Evolutionary conservation across 1,140 invertebrate genomes (phyloP).

Genomic region (Holotrichia oblita): DNA sequence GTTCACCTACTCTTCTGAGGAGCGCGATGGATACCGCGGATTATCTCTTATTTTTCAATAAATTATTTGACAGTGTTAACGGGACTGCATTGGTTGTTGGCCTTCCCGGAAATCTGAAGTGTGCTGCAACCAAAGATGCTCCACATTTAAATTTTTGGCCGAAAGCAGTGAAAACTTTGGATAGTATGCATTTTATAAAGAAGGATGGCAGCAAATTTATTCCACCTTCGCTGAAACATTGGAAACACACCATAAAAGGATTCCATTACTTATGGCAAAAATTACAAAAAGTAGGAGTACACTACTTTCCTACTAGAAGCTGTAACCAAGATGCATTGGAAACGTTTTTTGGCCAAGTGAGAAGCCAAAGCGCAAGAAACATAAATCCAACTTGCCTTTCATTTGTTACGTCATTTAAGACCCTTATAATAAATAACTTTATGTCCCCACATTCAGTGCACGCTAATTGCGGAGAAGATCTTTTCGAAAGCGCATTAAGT

Average conservation of each 20-base stretch:
- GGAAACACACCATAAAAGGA: conserved; percentile 42
- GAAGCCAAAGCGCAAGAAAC: too few relatives aligned
- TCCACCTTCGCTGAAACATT: conserved; percentile 44
- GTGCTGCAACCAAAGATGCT: conserved; percentile 35
- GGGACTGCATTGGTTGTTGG: background rate
- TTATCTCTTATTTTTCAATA: conserved; percentile 43
- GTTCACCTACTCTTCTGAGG: conserved; percentile 1
- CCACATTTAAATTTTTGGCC: conserved; percentile 32
- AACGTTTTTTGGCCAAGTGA: too few relatives aligned
- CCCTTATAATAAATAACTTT: conserved; percentile 44
- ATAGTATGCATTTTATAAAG: too few relatives aligned
- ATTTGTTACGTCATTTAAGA: conserved; percentile 45
- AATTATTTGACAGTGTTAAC: conserved; percentile 47
- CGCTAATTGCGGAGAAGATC: too few relatives aligned
- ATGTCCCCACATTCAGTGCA: too few relatives aligned
- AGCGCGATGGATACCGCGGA: conserved; percentile 41
- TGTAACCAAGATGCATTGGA: too few relatives aligned
- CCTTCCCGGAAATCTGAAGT: conserved; percentile 11
- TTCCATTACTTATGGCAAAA: conserved; percentile 44
- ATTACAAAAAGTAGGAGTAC: conserved; percentile 39
- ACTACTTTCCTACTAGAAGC: conserved; percentile 40
- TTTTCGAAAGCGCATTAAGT: too few relatives aligned
- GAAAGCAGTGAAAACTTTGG: conserved; percentile 34
- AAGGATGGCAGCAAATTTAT: too few relatives aligned
- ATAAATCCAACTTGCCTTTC: too few relatives aligned